A percentile compares a stretch with the other conserved stretches of the same genome.
Conservation (phyloP, 2,888 invertebrate genomes). For the Petrophora chlorosata region DNA sequence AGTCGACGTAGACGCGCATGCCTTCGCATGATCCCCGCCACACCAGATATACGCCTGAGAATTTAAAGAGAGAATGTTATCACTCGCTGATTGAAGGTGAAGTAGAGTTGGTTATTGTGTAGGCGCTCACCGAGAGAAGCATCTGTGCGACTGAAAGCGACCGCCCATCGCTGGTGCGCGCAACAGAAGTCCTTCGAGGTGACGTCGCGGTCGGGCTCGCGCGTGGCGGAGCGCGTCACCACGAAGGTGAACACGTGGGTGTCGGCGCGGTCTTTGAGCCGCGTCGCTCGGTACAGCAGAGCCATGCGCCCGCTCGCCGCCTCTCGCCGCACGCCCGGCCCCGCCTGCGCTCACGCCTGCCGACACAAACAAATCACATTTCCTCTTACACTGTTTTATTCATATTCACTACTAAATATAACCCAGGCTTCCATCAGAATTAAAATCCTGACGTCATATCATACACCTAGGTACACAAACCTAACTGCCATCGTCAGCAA, state of each 20-base stretch:
- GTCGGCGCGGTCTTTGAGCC: constrained; percentile 91
- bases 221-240: constrained; percentile 89
- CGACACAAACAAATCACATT: neutral
- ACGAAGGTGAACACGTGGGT: constrained; percentile 93
- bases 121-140: constrained; percentile 84
- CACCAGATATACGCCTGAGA: constrained; percentile 91
- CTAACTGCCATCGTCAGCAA: too few relatives aligned
- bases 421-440: too few relatives aligned
- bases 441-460: too few relatives aligned
- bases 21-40: constrained; percentile 90
- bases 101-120: too few relatives aligned
- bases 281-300: constrained; percentile 91
- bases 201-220: constrained; percentile 91
- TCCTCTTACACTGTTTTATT: too few relatives aligned
- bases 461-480: too few relatives aligned
- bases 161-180: constrained; percentile 92
- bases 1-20: constrained; percentile 90
- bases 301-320: constrained; percentile 85
- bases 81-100: neutral
- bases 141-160: constrained; percentile 90
- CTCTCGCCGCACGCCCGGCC: constrained; percentile 69
- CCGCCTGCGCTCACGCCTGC: constrained; percentile 69
- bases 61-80: too few relatives aligned
- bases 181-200: constrained; percentile 92
- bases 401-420: too few relatives aligned